A percentile compares a stretch with the other conserved stretches of the same genome.
Conservation (phyloP, 2,113 vertebrate genomes). For the Lasiurus borealis region DNA sequence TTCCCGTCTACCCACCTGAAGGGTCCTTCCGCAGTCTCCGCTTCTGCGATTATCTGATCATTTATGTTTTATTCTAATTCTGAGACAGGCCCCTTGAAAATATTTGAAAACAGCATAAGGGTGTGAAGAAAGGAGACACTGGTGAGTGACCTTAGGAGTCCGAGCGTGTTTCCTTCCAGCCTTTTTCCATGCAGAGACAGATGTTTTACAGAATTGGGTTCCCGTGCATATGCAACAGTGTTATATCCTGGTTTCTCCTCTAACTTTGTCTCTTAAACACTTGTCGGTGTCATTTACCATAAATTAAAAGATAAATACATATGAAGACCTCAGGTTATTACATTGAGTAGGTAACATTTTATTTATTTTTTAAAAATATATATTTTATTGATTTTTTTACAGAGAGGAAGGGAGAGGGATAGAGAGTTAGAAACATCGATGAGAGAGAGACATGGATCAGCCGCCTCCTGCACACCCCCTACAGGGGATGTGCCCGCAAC, state of each 20-base stretch:
- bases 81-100: not conserved
- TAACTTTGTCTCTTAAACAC: not conserved
- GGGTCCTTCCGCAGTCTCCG: not conserved
- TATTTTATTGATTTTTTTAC: no score
- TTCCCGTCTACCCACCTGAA: not conserved
- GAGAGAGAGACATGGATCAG: no score
- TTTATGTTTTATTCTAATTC: not conserved
- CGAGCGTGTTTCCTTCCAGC: not conserved
- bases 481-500: no score
- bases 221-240: not conserved
- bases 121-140: not conserved
- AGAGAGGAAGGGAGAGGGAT: no score
- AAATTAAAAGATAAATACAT: conserved; percentile 13
- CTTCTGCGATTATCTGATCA: not conserved
- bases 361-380: no score
- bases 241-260: not conserved
- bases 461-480: no score
- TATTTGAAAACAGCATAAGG: not conserved
- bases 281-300: conserved; percentile 1
- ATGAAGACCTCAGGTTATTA: not conserved
- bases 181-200: fast-evolving
- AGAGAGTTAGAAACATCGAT: no score
- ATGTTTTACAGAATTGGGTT: not conserved
- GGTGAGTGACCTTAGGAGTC: not conserved
- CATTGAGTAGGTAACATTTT: not conserved